phyloP scores from a whole-genome alignment of 2,797 vertebrate genomes.

The Artibeus jamaicensis region DNA sequence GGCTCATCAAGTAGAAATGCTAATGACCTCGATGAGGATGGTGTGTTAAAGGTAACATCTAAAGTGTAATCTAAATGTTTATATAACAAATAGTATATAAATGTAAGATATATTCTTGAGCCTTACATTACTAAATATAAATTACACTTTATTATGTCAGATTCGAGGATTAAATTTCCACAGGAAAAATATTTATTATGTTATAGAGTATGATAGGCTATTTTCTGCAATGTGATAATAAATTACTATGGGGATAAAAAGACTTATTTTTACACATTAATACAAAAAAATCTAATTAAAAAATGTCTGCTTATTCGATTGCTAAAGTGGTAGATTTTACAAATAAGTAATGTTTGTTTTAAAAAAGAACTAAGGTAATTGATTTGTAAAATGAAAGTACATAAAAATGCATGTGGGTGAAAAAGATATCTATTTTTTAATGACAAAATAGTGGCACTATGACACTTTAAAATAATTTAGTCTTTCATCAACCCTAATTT shows the following conservation, averaged over 20 bases:
- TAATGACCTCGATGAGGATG: not conserved
- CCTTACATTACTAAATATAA: not conserved
- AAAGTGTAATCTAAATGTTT: not conserved
- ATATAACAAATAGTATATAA: not conserved
- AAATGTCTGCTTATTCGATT: not conserved
- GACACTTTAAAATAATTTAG: not conserved
- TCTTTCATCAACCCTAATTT: not conserved
- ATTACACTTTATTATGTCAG: not conserved
- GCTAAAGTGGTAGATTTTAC: not conserved
- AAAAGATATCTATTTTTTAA: slow-evolving; percentile 4
- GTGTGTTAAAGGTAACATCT: not conserved
- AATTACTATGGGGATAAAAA: not conserved
- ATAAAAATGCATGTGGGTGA: not conserved
- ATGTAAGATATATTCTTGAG: not conserved
- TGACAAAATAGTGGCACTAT: not conserved
- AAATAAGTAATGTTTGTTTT: not conserved
- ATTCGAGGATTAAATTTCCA: not conserved
- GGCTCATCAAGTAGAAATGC: not conserved
- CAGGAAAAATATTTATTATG: not conserved
- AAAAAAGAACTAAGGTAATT: not conserved
- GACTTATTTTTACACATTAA: not conserved
- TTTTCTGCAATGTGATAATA: not conserved
- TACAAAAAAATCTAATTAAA: not conserved
- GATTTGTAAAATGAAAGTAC: not conserved
- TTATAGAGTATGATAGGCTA: not conserved